Evolutionary conservation across 64 coral and sea anemone species (phyloP), one percentile per base, ranked within the genome.

Genomic region (Montipora foliosa): DNA sequence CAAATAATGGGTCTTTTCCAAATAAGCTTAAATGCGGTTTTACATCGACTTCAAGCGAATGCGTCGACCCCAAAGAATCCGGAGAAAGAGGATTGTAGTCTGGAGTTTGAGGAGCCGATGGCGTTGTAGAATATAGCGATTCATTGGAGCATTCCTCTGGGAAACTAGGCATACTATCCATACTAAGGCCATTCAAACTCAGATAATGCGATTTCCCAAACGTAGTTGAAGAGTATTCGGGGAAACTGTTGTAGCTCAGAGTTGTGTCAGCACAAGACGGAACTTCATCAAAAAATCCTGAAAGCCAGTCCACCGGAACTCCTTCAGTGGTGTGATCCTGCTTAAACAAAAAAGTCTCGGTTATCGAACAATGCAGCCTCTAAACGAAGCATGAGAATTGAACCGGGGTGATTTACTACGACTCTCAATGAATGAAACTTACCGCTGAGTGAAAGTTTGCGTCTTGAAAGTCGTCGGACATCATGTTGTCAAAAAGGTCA

Each of bases 81-180:
- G 82, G 82, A 71, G 82, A 86, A 72, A 86, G 82, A 17, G 82
- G 82, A 49, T 86, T 86, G 46, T 71, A 71, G 45, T 86, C 82
- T 50, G 82, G 82, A 49, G 64, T 86, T 44, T 37, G 81, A 50
- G 82, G 89, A 72, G 79, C 74, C 3, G 89, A 82, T 16, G 92
- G 96, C 59, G 96, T 92, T 95, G 92, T 87, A 84, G 93, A 94
- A 95, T 97, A 97, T 44, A 97, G 78, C 29, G 96, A 97, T 91
- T 97, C 96, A 49, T 97, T 97, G 15, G 92, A 88, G 94, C 96
- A 97, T 74, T 97, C 96, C 57, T 97, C 96, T 17, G 96, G 96
- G 7, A 98, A 92, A 45, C 89, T 79, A 2, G 93, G 79, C 96
- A 98, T 92, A 74, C 93, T 49, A 87, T 98, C 96, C 79, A 98